phyloP scores from a whole-genome alignment of 2,888 invertebrate genomes.

The Lamellibrachia satsuma region DNA sequence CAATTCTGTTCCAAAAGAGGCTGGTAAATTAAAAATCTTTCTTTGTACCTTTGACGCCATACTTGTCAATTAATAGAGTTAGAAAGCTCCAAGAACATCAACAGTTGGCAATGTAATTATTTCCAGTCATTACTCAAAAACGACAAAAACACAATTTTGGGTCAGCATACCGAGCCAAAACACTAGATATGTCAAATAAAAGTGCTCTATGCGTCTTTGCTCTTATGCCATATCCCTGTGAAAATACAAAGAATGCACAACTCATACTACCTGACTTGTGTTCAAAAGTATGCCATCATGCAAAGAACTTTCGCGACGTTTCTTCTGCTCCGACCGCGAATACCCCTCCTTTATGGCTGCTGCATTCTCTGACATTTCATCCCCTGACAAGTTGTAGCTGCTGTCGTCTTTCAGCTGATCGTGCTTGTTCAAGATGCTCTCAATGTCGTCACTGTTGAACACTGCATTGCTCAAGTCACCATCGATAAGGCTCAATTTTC shows the following conservation, averaged over 20 bases:
- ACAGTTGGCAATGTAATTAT: too few species aligned
- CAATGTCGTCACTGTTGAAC: neutral
- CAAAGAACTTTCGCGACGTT: neutral
- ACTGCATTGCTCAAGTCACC: neutral
- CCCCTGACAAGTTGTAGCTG: constrained; percentile 12
- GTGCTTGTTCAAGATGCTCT: constrained; percentile 6
- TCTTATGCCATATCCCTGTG: too few species aligned
- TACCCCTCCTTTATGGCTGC: constrained; percentile 5
- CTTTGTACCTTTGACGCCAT: too few species aligned
- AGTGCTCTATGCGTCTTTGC: too few species aligned
- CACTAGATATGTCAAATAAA: neutral
- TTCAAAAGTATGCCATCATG: neutral
- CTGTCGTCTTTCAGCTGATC: neutral
- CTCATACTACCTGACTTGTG: neutral
- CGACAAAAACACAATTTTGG: neutral
- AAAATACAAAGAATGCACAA: too few species aligned
- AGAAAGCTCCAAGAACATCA: too few species aligned
- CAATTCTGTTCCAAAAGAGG: too few species aligned
- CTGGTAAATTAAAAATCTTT: too few species aligned
- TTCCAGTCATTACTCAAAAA: too few species aligned
- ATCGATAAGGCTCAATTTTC: constrained; percentile 1
- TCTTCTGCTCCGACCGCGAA: neutral
- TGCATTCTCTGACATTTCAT: neutral
- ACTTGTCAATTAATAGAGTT: too few species aligned
- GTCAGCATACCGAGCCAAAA: neutral